Percentiles rank a stretch among this genome's conserved stretches.
These are phyloP conservation scores for Hydrotaea cyrtoneurina DNA, from an alignment of 2,888 invertebrate genomes.

Conservation along the genomic window DNA sequence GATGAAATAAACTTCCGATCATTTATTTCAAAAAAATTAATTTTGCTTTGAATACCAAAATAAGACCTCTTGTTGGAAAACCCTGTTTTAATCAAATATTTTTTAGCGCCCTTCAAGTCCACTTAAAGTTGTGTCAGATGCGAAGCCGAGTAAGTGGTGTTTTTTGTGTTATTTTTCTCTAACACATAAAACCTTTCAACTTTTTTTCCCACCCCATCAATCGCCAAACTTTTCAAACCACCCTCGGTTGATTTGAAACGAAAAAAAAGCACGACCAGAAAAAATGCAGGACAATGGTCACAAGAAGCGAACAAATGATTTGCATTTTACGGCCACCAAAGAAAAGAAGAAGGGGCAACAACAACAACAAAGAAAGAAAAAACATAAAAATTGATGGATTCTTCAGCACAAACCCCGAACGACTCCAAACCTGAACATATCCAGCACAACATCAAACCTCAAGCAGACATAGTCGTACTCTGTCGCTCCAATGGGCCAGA, in stretches of 20 bases:
- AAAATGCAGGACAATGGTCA: conserved; percentile 60
- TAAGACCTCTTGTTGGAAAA: too few species aligned
- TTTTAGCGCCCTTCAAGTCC: too few species aligned
- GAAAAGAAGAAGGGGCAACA: conserved; percentile 19
- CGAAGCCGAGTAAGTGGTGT: too few species aligned
- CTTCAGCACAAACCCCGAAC: conserved; percentile 24
- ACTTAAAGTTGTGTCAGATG: too few species aligned
- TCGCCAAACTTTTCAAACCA: neutral
- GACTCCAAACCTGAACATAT: conserved; percentile 46
- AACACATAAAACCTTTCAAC: too few species aligned
- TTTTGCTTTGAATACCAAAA: too few species aligned
- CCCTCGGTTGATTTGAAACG: neutral
- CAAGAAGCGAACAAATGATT: conserved; percentile 56
- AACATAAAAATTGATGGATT: conserved; percentile 67
- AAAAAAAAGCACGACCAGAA: conserved; percentile 19
- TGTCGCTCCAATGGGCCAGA: conserved; percentile 24
- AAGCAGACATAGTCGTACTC: conserved; percentile 36
- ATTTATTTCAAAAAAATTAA: too few species aligned
- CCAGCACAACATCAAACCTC: conserved; percentile 24
- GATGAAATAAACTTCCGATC: too few species aligned
- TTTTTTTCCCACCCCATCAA: too few species aligned
- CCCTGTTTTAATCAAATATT: too few species aligned
- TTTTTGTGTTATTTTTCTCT: too few species aligned
- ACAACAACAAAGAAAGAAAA: neutral
- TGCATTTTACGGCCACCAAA: conserved; percentile 64